A percentile compares a stretch with the other conserved stretches of the same genome.
These are phyloP conservation scores for Hemibagrus guttatus DNA, from an alignment of 2,797 vertebrate species.

Conservation along the genomic window DNA sequence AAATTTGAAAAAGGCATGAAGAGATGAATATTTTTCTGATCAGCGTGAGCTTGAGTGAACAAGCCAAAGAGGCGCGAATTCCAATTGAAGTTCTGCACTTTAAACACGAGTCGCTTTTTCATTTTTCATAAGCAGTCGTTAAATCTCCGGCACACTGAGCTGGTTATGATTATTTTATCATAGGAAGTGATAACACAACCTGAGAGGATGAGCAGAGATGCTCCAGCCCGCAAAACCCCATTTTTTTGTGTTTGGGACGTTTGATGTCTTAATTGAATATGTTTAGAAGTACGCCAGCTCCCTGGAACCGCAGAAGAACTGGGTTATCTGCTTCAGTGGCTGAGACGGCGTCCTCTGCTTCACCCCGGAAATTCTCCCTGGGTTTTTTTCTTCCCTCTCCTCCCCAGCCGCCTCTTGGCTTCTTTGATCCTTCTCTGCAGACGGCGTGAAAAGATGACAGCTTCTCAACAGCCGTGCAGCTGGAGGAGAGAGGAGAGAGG, in stretches of 20 bases:
- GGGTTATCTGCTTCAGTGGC: constrained; percentile 69
- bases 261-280: constrained; percentile 58
- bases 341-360: constrained; percentile 76
- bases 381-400: constrained; percentile 37
- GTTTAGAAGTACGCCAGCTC: constrained; percentile 43
- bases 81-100: constrained; percentile 12
- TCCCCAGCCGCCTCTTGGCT: constrained; percentile 53
- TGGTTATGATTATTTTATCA: constrained; percentile 61
- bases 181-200: constrained; percentile 48
- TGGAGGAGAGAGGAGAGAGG: constrained; percentile 30
- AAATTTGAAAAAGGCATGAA: not conserved
- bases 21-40: not conserved
- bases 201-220: constrained; percentile 6
- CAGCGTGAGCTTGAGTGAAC: not conserved
- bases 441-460: constrained; percentile 74
- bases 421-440: constrained; percentile 63
- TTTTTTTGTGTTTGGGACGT: constrained; percentile 44
- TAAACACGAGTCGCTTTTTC: constrained; percentile 1
- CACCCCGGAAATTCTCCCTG: constrained; percentile 68
- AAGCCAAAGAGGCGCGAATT: not conserved
- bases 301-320: constrained; percentile 31
- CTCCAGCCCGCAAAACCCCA: not conserved
- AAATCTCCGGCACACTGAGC: constrained; percentile 40
- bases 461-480: constrained; percentile 71
- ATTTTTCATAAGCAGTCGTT: constrained; percentile 34